Percentiles rank a stretch among this genome's conserved stretches.
Conservation (phyloP, 2,797 vertebrate genomes). For the Fundulus diaphanus region DNA sequence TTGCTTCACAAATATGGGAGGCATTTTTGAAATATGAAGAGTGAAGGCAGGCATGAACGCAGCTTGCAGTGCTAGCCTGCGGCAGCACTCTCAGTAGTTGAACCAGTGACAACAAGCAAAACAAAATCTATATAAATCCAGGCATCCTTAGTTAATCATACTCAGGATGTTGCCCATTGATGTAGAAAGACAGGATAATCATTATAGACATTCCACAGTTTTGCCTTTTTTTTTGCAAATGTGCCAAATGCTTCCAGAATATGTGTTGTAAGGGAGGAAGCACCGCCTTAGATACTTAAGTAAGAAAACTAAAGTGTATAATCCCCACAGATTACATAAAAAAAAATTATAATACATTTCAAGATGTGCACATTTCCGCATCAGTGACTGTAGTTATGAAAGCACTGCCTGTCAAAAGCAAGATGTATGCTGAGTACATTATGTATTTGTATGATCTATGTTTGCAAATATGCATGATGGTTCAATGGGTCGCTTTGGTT, state of each 20-base stretch:
- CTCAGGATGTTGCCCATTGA: constrained; percentile 17
- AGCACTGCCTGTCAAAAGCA: neutral
- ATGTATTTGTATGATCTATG: neutral
- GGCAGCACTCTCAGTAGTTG: constrained; percentile 17
- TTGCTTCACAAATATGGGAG: constrained; percentile 49
- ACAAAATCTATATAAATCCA: constrained; percentile 14
- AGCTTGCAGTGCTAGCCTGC: constrained; percentile 29
- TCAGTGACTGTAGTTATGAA: neutral
- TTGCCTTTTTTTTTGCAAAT: neutral
- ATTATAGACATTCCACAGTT: constrained; percentile 1
- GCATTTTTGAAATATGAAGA: constrained; percentile 36
- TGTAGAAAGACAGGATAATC: constrained; percentile 7
- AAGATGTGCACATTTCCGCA: too few relatives aligned
- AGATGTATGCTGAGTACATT: neutral
- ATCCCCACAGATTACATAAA: neutral
- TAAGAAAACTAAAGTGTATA: neutral
- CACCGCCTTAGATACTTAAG: neutral
- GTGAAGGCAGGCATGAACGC: constrained; percentile 32
- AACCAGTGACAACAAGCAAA: constrained; percentile 22
- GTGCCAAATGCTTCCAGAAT: neutral
- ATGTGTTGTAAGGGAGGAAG: neutral
- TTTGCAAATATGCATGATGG: neutral
- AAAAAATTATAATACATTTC: neutral
- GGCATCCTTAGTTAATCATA: constrained; percentile 11
- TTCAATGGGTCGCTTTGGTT: too few relatives aligned